phyloP scores from a whole-genome alignment of 2,888 invertebrate species.

The Coelinius sp. region DNA sequence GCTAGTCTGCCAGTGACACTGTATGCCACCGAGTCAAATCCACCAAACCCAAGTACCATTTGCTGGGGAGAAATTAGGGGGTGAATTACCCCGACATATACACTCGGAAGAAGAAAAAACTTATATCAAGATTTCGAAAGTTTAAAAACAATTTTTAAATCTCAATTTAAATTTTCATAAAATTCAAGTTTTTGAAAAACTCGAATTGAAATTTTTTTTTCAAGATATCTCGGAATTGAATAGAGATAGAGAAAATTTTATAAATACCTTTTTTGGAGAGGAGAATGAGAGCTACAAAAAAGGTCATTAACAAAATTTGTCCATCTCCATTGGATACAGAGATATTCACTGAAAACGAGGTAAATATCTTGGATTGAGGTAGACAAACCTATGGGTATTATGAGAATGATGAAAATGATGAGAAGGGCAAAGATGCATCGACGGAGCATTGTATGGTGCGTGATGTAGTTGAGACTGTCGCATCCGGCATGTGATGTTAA shows the following conservation, averaged over 20 bases:
- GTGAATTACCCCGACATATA: neutral
- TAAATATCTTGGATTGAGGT: no score
- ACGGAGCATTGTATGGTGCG: conserved; percentile 65
- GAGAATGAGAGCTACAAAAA: no score
- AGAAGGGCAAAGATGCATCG: conserved; percentile 62
- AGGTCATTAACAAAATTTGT: no score
- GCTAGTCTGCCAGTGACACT: conserved; percentile 31
- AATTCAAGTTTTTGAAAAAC: no score
- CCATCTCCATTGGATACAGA: no score
- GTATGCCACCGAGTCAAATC: conserved; percentile 16
- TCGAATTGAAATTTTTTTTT: no score
- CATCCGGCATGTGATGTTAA: conserved; percentile 55
- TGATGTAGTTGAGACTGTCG: conserved; percentile 47
- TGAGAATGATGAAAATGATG: conserved; percentile 59
- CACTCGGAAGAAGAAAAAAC: neutral
- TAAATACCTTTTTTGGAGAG: no score
- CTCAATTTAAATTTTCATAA: no score
- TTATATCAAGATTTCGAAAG: neutral
- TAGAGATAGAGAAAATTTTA: no score
- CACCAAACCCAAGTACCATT: conserved; percentile 5
- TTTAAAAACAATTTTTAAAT: neutral
- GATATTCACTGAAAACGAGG: no score
- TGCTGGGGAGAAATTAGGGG: neutral
- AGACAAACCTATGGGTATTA: conserved; percentile 68
- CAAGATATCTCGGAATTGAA: no score